Evolutionary conservation across 1,140 invertebrate species (phyloP).

Genomic region (Euura lappo): DNA sequence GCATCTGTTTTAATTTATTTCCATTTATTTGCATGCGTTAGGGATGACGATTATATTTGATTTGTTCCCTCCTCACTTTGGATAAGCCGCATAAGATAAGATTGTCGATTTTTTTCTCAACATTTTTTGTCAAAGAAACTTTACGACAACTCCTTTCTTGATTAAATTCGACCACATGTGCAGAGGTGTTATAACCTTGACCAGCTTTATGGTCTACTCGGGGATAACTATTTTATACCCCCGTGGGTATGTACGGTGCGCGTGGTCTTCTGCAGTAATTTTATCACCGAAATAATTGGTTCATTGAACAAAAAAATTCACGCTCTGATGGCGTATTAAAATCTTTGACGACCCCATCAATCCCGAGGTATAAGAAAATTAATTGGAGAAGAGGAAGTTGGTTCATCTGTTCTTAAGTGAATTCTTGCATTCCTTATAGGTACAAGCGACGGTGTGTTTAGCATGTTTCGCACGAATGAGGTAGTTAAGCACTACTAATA

Average conservation of each 20-base stretch:
- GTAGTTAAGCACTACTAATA: conserved; percentile 19
- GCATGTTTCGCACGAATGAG: conserved; percentile 36
- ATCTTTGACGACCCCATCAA: not conserved
- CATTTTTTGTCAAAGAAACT: too few relatives aligned
- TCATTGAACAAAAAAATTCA: not conserved
- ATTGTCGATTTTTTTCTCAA: too few relatives aligned
- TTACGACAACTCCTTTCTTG: too few relatives aligned
- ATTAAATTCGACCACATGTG: too few relatives aligned
- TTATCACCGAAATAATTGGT: not conserved
- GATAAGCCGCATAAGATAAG: not conserved
- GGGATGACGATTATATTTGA: not conserved
- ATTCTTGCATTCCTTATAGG: conserved; percentile 21
- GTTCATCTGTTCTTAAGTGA: conserved; percentile 35
- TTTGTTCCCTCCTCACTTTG: not conserved
- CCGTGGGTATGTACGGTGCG: too few relatives aligned
- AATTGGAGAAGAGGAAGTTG: conserved; percentile 38
- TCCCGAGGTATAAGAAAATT: conserved; percentile 25
- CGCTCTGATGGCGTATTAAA: not conserved
- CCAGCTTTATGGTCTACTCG: too few relatives aligned
- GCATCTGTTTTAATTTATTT: too few relatives aligned
- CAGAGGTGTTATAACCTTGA: too few relatives aligned
- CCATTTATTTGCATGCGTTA: too few relatives aligned
- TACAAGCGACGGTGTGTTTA: conserved; percentile 21
- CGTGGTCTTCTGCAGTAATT: too few relatives aligned
- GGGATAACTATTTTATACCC: too few relatives aligned